phyloP scores from a whole-genome alignment of 2,888 invertebrate genomes.

The Nematopogon swammerdamellus region DNA sequence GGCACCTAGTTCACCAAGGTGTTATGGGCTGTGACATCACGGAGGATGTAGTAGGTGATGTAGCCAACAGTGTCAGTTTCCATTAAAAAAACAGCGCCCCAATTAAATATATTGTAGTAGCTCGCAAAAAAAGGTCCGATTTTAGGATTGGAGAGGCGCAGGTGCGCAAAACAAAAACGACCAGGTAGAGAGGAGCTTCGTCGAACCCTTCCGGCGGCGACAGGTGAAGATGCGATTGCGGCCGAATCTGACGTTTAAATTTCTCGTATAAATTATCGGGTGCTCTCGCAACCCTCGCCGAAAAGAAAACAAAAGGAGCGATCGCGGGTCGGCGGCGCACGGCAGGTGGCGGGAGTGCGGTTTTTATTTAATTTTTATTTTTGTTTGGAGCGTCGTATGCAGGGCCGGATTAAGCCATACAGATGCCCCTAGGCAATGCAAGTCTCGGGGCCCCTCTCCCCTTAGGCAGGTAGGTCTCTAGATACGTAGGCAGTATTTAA shows the following conservation, averaged over 20 bases:
- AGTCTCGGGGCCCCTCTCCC: too few relatives aligned
- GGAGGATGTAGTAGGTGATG: too few relatives aligned
- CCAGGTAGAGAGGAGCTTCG: conserved; percentile 25
- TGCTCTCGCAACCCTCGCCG: conserved; percentile 18
- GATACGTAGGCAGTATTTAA: too few relatives aligned
- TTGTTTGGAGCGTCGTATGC: not conserved
- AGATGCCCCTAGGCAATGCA: too few relatives aligned
- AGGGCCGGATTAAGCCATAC: too few relatives aligned
- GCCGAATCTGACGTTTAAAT: conserved; percentile 37
- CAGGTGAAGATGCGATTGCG: conserved; percentile 50
- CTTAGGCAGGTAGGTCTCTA: too few relatives aligned
- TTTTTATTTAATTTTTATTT: conserved; percentile 1
- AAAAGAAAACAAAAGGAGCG: conserved; percentile 47
- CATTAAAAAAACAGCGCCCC: too few relatives aligned
- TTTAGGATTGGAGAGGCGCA: conserved; percentile 38
- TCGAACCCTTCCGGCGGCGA: conserved; percentile 56
- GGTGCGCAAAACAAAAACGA: conserved; percentile 47
- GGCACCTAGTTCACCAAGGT: too few relatives aligned
- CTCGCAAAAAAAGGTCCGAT: conserved; percentile 2
- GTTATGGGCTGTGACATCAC: too few relatives aligned
- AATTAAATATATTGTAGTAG: conserved; percentile 1
- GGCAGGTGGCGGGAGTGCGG: conserved; percentile 32
- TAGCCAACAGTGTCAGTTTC: too few relatives aligned
- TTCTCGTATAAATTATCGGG: conserved; percentile 47
- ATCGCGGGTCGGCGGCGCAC: conserved; percentile 23